Percentiles rank a stretch among this genome's conserved stretches.
Evolutionary conservation across 1,140 invertebrate species (phyloP).

Genomic region (Condylostylus longicornis): DNA sequence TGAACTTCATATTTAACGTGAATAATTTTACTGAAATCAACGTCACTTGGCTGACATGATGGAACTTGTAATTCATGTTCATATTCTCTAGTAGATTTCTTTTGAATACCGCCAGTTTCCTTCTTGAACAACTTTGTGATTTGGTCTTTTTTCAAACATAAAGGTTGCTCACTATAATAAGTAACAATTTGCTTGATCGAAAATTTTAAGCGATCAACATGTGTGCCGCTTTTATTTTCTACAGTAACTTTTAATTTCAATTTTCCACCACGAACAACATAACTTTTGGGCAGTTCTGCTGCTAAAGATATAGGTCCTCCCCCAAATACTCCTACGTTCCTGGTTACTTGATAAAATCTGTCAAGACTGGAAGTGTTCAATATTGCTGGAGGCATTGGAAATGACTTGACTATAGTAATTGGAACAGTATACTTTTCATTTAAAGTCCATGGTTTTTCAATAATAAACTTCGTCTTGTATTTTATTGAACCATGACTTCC

Average conservation of each 20-base stretch:
- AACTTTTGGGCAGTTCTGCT: neutral
- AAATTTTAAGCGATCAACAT: slow-evolving; percentile 5
- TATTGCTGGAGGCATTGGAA: too few relatives aligned
- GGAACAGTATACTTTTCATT: slow-evolving; percentile 2
- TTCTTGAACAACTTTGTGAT: slow-evolving; percentile 1
- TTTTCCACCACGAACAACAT: neutral
- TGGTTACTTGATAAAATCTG: neutral
- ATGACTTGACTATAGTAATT: slow-evolving; percentile 1
- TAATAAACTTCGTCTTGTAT: slow-evolving; percentile 6
- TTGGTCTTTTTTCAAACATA: neutral
- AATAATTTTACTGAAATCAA: neutral
- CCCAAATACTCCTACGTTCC: slow-evolving; percentile 1
- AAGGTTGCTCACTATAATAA: neutral
- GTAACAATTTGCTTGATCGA: neutral
- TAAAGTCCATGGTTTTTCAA: slow-evolving; percentile 5
- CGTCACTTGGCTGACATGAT: neutral
- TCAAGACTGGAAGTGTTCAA: neutral
- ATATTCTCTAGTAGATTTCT: slow-evolving; percentile 1
- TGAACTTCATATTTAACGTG: slow-evolving; percentile 1
- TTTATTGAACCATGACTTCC: slow-evolving; percentile 4
- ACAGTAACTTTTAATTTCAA: slow-evolving; percentile 1
- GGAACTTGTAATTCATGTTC: slow-evolving; percentile 3
- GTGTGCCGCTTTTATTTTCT: neutral
- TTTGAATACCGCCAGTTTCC: slow-evolving; percentile 4
- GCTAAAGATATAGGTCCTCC: slow-evolving; percentile 1